Conservation (phyloP, 2,888 invertebrate species). For the Dicyrtomina minuta region DNA sequence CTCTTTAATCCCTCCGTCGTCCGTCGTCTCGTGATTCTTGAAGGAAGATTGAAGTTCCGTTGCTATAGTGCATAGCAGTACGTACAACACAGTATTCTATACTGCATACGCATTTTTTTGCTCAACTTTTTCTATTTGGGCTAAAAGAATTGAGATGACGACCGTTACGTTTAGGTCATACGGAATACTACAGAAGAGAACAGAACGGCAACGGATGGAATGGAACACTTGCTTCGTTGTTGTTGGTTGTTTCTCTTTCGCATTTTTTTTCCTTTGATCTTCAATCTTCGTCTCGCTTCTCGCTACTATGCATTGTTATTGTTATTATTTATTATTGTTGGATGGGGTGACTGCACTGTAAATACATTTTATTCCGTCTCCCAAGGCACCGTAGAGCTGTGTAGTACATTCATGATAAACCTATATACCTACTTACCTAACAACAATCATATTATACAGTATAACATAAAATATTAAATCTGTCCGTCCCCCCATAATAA, state of each 20-base stretch:
- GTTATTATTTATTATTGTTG: not conserved
- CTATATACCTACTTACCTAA: not conserved
- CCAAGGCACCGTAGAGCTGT: no score
- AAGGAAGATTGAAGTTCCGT: no score
- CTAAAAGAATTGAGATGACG: not conserved
- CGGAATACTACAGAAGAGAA: not conserved
- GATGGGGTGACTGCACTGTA: no score
- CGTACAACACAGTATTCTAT: no score
- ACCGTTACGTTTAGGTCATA: conserved; percentile 2
- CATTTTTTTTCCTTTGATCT: conserved; percentile 15
- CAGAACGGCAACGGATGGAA: no score
- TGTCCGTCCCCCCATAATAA: no score
- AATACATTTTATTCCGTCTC: no score
- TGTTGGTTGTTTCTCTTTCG: not conserved
- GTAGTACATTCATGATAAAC: no score
- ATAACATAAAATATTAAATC: no score
- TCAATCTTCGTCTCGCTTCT: not conserved
- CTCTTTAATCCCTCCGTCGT: no score
- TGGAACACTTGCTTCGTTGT: not conserved
- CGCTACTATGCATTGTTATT: conserved; percentile 1
- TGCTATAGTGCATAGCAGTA: no score
- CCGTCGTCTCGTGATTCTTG: no score
- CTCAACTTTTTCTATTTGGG: conserved; percentile 4
- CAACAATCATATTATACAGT: not conserved
- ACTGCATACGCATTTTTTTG: not conserved